Base-by-base conservation (phyloP, 2,113 vertebrate genomes). In the Leptobrachium ailaonicum region DNA sequence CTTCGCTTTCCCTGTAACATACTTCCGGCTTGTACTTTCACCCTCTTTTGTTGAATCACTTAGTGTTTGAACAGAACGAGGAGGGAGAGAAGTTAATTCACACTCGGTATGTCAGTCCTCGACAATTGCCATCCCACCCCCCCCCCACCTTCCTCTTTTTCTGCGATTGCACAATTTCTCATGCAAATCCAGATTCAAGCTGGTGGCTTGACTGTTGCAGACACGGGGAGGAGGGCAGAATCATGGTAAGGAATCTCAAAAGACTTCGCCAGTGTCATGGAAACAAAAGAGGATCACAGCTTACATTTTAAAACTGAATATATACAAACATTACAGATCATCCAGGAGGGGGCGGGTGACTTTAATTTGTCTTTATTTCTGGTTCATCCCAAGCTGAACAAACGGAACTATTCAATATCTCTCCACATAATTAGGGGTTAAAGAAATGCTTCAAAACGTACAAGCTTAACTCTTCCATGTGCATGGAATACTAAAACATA, bases 231-330 rank as follows among this genome's bases (percentile, higher is more conserved):
- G 79, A 81, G 79, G 79, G 79, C 71, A 68, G 64, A 69, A 75
- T 75, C 75, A 81, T 68, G 72, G 79, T 50, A 75, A 75, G 79
- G 79, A 75, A 81, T 80, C 79, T 81, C 79, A 75, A 69, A 81
- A 81, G 79, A 81, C 79, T 81, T 81, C 71, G 58, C 79, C 66
- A 75, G 79, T 81, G 79, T 81, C 79, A 81, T 81, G 79, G 79
- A 81, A 81, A 81, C 72, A 81, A 75, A 32, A 81, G 79, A 75
- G n/a, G 77, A 81, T 81, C 54, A 41, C 79, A 62, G 66, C 66
- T 69, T 75, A 69, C 72, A 75, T 75, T 81, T 72, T 75, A 75
- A 75, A 81, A 62, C 73, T 60, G 72, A 81, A 75, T 68, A 81
- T 69, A 75, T 41, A 69, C 71, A 74, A 81, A 75, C 71, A 81